Evolutionary conservation across 2,113 vertebrate genomes (phyloP).

Genomic region (Murina feae): DNA sequence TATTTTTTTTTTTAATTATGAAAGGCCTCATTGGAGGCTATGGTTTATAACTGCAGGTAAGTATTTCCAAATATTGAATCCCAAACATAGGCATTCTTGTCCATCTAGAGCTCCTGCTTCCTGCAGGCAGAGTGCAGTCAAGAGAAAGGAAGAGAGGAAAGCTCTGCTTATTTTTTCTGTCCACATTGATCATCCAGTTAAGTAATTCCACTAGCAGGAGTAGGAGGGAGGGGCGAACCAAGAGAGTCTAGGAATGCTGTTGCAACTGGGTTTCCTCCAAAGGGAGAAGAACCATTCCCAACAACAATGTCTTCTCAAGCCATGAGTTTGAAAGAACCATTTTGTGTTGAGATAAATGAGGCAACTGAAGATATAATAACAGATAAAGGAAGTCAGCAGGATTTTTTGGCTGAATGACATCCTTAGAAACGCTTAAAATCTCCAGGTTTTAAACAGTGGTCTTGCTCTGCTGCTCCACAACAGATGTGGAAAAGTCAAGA

Average conservation of each 20-base stretch:
- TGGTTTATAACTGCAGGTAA: not conserved
- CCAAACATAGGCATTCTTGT: not conserved
- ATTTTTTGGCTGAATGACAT: not conserved
- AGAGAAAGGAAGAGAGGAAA: not conserved
- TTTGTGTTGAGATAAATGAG: not conserved
- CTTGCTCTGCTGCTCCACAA: not conserved
- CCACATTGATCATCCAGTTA: not conserved
- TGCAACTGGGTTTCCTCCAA: not conserved
- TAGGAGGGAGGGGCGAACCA: not conserved
- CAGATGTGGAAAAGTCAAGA: not conserved
- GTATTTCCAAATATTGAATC: not conserved
- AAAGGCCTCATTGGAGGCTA: not conserved
- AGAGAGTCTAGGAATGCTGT: not conserved
- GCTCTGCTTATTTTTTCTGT: not conserved
- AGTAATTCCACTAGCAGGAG: not conserved
- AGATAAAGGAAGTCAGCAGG: not conserved
- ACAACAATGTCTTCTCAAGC: not conserved
- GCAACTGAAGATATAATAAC: not conserved
- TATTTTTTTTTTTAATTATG: not conserved
- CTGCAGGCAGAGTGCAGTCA: not conserved
- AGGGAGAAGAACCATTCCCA: not conserved
- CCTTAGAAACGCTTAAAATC: not conserved
- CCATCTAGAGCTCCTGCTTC: not conserved
- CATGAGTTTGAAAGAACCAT: not conserved
- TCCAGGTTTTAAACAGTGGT: not conserved